Evolutionary conservation across 2,797 vertebrate species (phyloP), one percentile per base, ranked within the genome.

Genomic region (Syndactyla subalaris): DNA sequence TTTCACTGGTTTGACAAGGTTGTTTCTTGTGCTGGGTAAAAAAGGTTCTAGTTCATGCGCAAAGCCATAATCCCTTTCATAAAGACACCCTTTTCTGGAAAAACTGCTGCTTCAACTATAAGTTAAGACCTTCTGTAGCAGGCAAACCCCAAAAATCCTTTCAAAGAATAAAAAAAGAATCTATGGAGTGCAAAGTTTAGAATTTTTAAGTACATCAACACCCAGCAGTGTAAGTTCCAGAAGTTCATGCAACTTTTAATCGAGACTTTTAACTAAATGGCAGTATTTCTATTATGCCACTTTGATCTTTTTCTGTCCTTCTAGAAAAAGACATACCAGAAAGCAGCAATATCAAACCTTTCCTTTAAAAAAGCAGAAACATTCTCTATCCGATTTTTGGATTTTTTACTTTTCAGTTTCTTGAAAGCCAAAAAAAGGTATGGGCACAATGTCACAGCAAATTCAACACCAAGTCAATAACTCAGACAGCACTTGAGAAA

Each of bases 381-480:
- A 29, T 18, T n/a, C 14, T 14, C 4, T 24, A 12, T 46, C 7
- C 9, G 38, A 11, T 49, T 81, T 89, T 66, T 29, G 39, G 11
- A 43, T 39, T 70, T 54, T 49, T 75, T 55, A 68, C 30, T 70
- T 81, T 67, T 45, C 46, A 23, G 12, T n/a, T 67, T 74, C 41
- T 22, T 49, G 16, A 66, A 66, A 41, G 36, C 15, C 75, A 75
- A 65, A 46, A 55, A 71, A 58, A 16, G 0, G 1, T 7, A 59
- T 1, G 26, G 12, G 19, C 0, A 7, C 14, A 39, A 9, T 1
- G 13, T 11, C 27, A 45, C 22, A 46, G 36, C 10, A 45, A 77
- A 75, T 68, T 58, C 21, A 12, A 78, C 11, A 23, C 3, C 29
- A 74, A 57, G 5, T 17, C 58, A 72, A 39, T 14, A 70, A 70